Conservation (phyloP, 1,140 invertebrate genomes). For the Zaprionus lachaisei region DNA sequence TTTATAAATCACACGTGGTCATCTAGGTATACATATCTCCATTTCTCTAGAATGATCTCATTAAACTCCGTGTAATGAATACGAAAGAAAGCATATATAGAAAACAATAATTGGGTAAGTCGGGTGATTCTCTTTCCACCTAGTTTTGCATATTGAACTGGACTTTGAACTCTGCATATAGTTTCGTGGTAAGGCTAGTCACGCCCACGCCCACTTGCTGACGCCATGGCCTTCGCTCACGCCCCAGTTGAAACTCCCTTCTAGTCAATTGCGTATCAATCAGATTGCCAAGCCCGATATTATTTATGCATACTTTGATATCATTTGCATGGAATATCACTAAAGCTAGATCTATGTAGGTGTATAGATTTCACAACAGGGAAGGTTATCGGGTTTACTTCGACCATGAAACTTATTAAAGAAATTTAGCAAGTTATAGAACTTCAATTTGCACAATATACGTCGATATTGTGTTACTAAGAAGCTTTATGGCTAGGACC, state of each 20-base stretch:
- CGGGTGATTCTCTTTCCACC: neutral
- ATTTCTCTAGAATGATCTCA: neutral
- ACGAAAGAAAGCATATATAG: neutral
- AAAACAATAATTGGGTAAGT: neutral
- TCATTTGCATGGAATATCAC: neutral
- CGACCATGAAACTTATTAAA: neutral
- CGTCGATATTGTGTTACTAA: no score
- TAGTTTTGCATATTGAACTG: neutral
- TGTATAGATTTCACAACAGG: neutral
- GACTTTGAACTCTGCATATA: neutral
- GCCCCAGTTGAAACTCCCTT: neutral
- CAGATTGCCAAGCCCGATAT: neutral
- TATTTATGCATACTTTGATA: neutral
- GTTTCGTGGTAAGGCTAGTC: neutral
- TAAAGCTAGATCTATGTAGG: neutral
- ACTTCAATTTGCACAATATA: no score
- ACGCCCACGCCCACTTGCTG: neutral
- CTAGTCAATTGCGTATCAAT: conserved; percentile 1
- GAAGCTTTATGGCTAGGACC: no score
- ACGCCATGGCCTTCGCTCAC: neutral
- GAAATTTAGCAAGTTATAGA: no score
- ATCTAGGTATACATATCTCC: neutral
- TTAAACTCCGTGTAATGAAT: neutral
- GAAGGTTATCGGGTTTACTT: neutral
- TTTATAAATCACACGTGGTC: neutral